Evolutionary conservation across 2,888 invertebrate genomes (phyloP).

Genomic region (Atrina japonica): DNA sequence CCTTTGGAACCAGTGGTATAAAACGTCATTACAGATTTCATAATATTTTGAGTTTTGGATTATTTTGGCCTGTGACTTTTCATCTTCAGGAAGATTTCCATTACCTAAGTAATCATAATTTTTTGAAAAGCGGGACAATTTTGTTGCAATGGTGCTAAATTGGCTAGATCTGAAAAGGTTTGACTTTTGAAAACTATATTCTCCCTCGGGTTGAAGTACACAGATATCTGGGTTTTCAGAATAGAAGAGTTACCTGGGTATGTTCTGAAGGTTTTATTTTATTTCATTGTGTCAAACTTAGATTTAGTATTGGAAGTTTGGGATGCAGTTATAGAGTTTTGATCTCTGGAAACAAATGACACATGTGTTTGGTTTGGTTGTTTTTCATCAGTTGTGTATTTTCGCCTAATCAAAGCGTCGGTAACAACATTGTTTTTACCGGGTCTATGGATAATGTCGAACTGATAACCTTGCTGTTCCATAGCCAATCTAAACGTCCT

Average conservation of each 20-base stretch:
- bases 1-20: constrained; percentile 32
- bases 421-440: constrained; percentile 19
- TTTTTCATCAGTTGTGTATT: constrained; percentile 15
- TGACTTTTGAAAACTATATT: neutral
- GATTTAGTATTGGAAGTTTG: too few species aligned
- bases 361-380: neutral
- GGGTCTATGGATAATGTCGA: too few species aligned
- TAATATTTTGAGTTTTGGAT: neutral
- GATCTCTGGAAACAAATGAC: neutral
- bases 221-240: too few species aligned
- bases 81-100: constrained; percentile 18
- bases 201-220: too few species aligned
- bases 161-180: neutral
- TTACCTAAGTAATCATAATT: constrained; percentile 16
- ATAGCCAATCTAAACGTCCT: constrained; percentile 35
- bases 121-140: constrained; percentile 12
- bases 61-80: constrained; percentile 3
- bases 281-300: too few species aligned
- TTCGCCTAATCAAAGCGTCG: constrained; percentile 32
- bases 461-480: constrained; percentile 37
- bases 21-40: constrained; percentile 21
- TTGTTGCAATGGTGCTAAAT: constrained; percentile 12
- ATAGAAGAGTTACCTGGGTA: too few species aligned
- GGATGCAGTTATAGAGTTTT: too few species aligned
- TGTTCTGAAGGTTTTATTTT: too few species aligned